phyloP scores from a whole-genome alignment of 2,888 invertebrate genomes.

The Meandrusa payeni region DNA sequence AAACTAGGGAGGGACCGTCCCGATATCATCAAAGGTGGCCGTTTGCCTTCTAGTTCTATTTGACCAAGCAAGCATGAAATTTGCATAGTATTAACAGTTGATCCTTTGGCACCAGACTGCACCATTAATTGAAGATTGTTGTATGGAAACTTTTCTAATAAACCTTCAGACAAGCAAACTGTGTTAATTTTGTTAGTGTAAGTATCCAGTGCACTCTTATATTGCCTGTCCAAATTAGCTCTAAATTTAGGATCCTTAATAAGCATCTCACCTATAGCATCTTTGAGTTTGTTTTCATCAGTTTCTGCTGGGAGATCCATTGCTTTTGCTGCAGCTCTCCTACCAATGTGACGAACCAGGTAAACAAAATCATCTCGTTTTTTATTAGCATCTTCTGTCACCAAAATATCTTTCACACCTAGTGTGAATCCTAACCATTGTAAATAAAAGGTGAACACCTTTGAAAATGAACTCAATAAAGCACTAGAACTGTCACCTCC shows the following conservation, averaged over 20 bases:
- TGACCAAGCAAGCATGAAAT: constrained; percentile 98
- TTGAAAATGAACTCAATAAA: constrained; percentile 93
- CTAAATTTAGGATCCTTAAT: constrained; percentile 88
- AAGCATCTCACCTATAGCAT: constrained; percentile 86
- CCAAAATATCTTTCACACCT: constrained; percentile 96
- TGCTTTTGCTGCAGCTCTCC: constrained; percentile 84
- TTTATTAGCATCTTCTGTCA: constrained; percentile 86
- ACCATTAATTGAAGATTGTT: constrained; percentile 99
- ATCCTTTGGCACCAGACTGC: constrained; percentile 99
- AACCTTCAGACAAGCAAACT: constrained; percentile 90
- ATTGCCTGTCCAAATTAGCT: constrained; percentile 89
- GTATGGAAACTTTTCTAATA: constrained; percentile 92
- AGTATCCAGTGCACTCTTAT: constrained; percentile 89
- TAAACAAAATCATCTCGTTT: constrained; percentile 85
- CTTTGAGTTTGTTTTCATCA: constrained; percentile 79
- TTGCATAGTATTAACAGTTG: constrained; percentile 98
- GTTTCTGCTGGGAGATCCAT: constrained; percentile 84
- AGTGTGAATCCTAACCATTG: constrained; percentile 96
- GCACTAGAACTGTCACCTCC: constrained; percentile 92
- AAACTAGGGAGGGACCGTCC: constrained; percentile 97
- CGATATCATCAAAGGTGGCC: constrained; percentile 97
- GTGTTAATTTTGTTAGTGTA: constrained; percentile 95
- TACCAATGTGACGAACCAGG: constrained; percentile 83
- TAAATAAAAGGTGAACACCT: constrained; percentile 94
- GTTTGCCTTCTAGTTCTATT: constrained; percentile 98